phyloP scores from a whole-genome alignment of 2,888 invertebrate genomes.

The Macaria notata region DNA sequence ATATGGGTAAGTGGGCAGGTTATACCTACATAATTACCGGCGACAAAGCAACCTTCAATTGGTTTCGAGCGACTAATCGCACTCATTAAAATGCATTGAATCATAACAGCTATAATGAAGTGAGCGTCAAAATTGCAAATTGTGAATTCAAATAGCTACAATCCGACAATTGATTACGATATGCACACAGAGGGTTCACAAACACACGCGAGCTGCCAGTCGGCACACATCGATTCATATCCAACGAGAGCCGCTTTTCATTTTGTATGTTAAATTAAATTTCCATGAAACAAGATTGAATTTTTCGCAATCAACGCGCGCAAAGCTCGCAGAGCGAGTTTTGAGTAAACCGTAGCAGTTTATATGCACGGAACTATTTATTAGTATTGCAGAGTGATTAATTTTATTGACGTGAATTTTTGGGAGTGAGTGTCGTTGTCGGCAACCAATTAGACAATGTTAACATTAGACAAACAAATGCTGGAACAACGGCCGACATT shows the following conservation, averaged over 20 bases:
- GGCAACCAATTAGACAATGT: neutral
- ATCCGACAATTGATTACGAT: conserved; percentile 79
- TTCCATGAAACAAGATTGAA: conserved; percentile 82
- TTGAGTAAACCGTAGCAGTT: conserved; percentile 37
- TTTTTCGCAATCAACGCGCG: conserved; percentile 79
- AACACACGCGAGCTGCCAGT: conserved; percentile 77
- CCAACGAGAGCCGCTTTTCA: conserved; percentile 75
- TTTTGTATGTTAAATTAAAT: conserved; percentile 82
- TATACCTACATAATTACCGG: conserved; percentile 1
- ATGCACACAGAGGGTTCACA: conserved; percentile 76
- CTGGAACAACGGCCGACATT: conserved; percentile 13
- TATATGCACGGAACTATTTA: conserved; percentile 24
- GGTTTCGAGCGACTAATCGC: conserved; percentile 12
- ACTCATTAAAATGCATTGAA: conserved; percentile 22
- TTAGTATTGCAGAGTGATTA: neutral
- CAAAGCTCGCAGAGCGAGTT: conserved; percentile 56
- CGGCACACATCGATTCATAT: conserved; percentile 76
- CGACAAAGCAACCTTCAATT: conserved; percentile 14
- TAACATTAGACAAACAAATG: neutral
- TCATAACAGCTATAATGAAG: conserved; percentile 38
- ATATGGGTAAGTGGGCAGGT: neutral
- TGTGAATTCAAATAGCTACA: conserved; percentile 74
- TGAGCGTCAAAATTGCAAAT: conserved; percentile 77
- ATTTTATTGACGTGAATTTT: neutral
- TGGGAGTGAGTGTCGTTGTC: neutral